Evolutionary conservation across 2,797 vertebrate species (phyloP), one percentile per base, ranked within the genome.

Genomic region (Aulostomus chinensis): DNA sequence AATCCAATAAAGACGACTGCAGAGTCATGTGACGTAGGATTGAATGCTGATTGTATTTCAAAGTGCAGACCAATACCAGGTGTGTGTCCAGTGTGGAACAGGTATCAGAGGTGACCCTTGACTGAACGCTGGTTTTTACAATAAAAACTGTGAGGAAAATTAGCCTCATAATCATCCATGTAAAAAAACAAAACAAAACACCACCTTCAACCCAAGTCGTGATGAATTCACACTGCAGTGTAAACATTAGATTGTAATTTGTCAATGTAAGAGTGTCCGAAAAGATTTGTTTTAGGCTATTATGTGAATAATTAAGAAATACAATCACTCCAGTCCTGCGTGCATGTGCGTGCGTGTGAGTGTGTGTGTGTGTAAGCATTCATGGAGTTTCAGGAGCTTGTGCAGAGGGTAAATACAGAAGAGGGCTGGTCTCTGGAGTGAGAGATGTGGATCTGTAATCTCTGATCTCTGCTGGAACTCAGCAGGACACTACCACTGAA

Each of bases 381-480:
- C 47, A 21, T 73, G 60, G 80, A 81, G 68, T 58, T 78, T 12
- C 17, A 61, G 31, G 33, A 71, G 48, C 55, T 51, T 24, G n/a
- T 79, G 83, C 80, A 68, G 68, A 34, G 73, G 64, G 66, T 87
- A 81, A 88, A 86, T 80, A 85, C 75, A 83, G 72, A 65, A 88
- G 81, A 77, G 84, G 79, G 63, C 77, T 75, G 58, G 68, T 83
- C 81, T 85, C 72, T 35, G 47, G 68, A 84, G 73, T 60, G 55
- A 69, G 61, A 61, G 43, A 53, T 63, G 78, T 62, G 63, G 72
- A 88, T 78, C 71, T 73, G 58, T 71, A 78, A 85, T 86, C 78
- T 85, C 65, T 86, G 85, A 87, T 84, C 80, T 85, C 72, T 58
- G 73, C 39, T 28, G 67, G 78, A 81, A 58, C 85, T 68, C 88